Conservation (phyloP, 1,140 invertebrate genomes). For the Eueides isabella region DNA sequence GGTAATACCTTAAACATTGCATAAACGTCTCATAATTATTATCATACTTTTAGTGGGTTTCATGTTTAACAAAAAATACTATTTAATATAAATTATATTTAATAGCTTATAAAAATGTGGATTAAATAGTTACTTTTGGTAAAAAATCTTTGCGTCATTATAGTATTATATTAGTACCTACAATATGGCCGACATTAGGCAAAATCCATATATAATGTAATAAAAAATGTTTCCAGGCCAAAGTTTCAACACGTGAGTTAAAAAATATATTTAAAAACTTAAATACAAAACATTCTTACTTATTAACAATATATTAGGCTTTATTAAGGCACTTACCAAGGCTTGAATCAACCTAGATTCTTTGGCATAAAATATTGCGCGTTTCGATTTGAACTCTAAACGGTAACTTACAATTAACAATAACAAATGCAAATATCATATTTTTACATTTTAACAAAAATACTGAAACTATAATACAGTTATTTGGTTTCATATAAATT, state of each 20-base stretch:
- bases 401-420: constrained; percentile 76
- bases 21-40: too few relatives aligned
- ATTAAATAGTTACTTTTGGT: neutral
- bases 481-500: constrained; percentile 39
- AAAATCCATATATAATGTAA: neutral
- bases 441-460: constrained; percentile 69
- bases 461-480: constrained; percentile 73
- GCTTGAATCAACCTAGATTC: constrained; percentile 75
- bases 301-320: constrained; percentile 24
- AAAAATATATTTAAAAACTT: constrained; percentile 19
- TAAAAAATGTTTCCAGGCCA: neutral
- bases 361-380: constrained; percentile 76
- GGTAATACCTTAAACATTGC: too few relatives aligned
- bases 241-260: constrained; percentile 17
- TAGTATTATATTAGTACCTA: neutral
- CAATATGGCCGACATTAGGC: neutral
- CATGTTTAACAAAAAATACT: too few relatives aligned
- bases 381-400: constrained; percentile 71
- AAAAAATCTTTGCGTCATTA: neutral
- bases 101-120: too few relatives aligned
- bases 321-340: constrained; percentile 69
- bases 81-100: too few relatives aligned
- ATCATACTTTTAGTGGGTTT: too few relatives aligned
- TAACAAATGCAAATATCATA: constrained; percentile 79
- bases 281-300: constrained; percentile 13